Conservation (phyloP, 2,797 vertebrate genomes). For the Sebastolobus alascanus region DNA sequence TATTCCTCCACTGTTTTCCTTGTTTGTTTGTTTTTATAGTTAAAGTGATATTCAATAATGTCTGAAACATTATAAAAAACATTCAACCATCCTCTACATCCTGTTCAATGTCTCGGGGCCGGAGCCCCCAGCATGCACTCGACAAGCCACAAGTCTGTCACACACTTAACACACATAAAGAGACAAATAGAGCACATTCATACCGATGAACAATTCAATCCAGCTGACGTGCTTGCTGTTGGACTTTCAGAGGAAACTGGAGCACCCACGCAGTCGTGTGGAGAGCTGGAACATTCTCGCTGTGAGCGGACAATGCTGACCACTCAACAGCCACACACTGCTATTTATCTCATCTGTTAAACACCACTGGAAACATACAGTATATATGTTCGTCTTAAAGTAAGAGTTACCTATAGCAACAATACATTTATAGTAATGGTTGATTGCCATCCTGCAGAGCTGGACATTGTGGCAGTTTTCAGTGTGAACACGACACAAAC, state of each 20-base stretch:
- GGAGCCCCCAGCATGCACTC: background rate
- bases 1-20: background rate
- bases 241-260: constrained; percentile 4
- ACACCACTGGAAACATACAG: background rate
- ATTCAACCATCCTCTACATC: background rate
- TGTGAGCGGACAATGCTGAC: background rate
- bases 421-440: background rate
- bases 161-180: background rate
- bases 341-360: background rate
- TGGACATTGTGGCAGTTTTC: background rate
- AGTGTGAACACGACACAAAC: background rate
- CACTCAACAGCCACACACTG: background rate
- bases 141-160: background rate
- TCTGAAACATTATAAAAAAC: background rate
- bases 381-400: background rate
- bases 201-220: background rate
- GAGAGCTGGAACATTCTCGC: background rate
- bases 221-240: background rate
- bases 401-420: background rate
- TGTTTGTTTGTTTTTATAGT: background rate
- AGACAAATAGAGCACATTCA: background rate
- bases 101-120: background rate
- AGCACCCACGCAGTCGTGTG: background rate
- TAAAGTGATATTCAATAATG: constrained; percentile 12
- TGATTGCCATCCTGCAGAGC: background rate